Conservation (phyloP, 1,140 invertebrate genomes). For the Drosophila rufa region DNA sequence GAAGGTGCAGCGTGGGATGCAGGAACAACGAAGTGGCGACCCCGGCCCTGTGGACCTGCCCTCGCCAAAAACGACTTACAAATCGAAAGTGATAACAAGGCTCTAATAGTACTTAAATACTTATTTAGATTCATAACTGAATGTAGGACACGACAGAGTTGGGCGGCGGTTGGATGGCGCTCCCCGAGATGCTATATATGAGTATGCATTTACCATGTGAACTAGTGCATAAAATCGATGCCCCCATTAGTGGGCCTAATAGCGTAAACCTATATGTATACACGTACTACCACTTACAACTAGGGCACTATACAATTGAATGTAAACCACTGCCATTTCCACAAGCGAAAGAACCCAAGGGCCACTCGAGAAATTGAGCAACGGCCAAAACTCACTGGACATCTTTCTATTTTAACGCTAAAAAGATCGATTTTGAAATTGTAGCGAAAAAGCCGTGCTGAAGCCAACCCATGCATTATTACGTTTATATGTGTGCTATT, state of each 20-base stretch:
- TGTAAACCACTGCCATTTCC: slow-evolving; percentile 80
- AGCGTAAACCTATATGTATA: slow-evolving; percentile 37
- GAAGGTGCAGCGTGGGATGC: slow-evolving; percentile 33
- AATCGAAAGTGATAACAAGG: slow-evolving; percentile 80
- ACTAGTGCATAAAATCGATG: slow-evolving; percentile 74
- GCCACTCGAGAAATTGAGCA: slow-evolving; percentile 3
- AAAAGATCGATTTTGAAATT: slow-evolving; percentile 22
- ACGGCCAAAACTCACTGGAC: slow-evolving; percentile 22
- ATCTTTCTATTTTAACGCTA: slow-evolving; percentile 20
- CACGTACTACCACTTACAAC: slow-evolving; percentile 50
- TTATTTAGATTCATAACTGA: slow-evolving; percentile 67
- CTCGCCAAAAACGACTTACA: slow-evolving; percentile 73
- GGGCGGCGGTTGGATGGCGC: slow-evolving; percentile 30
- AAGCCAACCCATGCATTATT: slow-evolving; percentile 3
- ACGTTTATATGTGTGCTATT: slow-evolving; percentile 14
- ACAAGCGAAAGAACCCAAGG: slow-evolving; percentile 36
- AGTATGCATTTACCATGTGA: slow-evolving; percentile 80
- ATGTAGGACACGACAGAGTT: slow-evolving; percentile 56
- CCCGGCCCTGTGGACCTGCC: slow-evolving; percentile 36
- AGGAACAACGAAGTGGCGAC: slow-evolving; percentile 56
- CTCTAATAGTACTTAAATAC: slow-evolving; percentile 77
- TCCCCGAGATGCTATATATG: slow-evolving; percentile 51
- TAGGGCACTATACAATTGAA: slow-evolving; percentile 75
- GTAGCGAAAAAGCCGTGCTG: neutral
- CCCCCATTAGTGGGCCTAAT: slow-evolving; percentile 50